These are phyloP conservation scores for Plutella xylostella DNA, from an alignment of 2,888 invertebrate genomes.

Conservation along the genomic window DNA sequence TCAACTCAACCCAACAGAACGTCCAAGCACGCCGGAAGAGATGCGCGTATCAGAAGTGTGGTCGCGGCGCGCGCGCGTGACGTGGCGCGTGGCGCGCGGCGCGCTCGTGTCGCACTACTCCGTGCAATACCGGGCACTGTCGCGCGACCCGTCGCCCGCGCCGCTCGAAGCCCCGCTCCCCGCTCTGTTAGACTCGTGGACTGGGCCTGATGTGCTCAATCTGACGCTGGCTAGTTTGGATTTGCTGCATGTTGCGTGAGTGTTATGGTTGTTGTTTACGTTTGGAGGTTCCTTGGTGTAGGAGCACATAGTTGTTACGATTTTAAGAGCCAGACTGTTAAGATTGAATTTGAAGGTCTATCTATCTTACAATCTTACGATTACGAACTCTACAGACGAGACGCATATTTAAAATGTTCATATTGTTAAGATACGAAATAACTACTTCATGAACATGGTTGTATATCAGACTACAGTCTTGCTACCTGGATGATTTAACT, in stretches of 20 bases:
- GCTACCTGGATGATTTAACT: too few relatives aligned
- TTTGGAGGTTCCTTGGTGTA: neutral
- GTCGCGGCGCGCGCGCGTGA: constrained; percentile 54
- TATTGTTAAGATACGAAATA: too few relatives aligned
- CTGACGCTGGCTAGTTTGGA: constrained; percentile 54
- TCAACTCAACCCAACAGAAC: too few relatives aligned
- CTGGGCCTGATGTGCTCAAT: constrained; percentile 50
- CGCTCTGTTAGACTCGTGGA: constrained; percentile 51
- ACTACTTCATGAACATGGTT: too few relatives aligned
- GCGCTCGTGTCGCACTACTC: constrained; percentile 57
- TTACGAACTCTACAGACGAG: too few relatives aligned
- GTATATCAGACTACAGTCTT: too few relatives aligned
- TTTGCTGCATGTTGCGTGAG: constrained; percentile 58
- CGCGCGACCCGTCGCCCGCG: constrained; percentile 38
- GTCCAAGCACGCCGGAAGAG: constrained; percentile 56
- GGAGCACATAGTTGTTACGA: too few relatives aligned
- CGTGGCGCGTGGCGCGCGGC: constrained; percentile 52
- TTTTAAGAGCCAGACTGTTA: too few relatives aligned
- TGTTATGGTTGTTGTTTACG: constrained; percentile 17
- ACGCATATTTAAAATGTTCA: too few relatives aligned
- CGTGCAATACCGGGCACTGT: constrained; percentile 49
- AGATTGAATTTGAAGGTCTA: too few relatives aligned
- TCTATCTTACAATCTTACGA: too few relatives aligned
- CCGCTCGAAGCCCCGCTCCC: constrained; percentile 49
- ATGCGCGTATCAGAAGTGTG: constrained; percentile 59